A percentile compares a stretch with the other conserved stretches of the same genome.
Evolutionary conservation across 2,888 invertebrate species (phyloP).

Genomic region (Exocentrus adspersus): DNA sequence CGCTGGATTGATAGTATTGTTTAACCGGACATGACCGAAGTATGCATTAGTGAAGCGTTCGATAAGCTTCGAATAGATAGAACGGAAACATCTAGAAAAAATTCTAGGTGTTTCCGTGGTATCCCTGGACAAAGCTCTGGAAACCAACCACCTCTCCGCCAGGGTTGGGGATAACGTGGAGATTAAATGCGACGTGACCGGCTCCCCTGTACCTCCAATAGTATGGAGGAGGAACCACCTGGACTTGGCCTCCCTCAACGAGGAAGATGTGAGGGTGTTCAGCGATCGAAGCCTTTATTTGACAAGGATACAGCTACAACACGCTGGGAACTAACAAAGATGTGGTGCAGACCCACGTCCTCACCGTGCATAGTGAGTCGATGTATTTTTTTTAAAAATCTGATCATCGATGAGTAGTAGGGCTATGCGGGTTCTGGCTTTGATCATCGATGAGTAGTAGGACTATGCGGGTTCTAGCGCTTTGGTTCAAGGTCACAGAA

Average conservation of each 20-base stretch:
- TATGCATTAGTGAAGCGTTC: too few species aligned
- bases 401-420: too few species aligned
- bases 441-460: too few species aligned
- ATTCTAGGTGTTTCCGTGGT: conserved; percentile 77
- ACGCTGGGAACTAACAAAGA: conserved; percentile 81
- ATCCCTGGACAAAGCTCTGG: conserved; percentile 76
- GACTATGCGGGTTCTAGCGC: too few species aligned
- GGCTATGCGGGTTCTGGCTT: too few species aligned
- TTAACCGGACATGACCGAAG: too few species aligned
- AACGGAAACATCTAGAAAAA: too few species aligned
- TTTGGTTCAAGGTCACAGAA: too few species aligned
- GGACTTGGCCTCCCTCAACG: conserved; percentile 70
- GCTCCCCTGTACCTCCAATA: conserved; percentile 75
- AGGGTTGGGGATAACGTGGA: conserved; percentile 81
- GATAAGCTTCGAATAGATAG: too few species aligned
- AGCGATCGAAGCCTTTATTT: conserved; percentile 80
- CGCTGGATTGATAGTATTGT: too few species aligned
- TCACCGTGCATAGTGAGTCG: conserved; percentile 78
- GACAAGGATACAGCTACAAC: conserved; percentile 76
- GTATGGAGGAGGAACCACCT: conserved; percentile 77
- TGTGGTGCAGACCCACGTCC: conserved; percentile 78
- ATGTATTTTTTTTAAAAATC: too few species aligned
- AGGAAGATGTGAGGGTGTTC: conserved; percentile 74
- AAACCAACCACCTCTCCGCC: conserved; percentile 75
- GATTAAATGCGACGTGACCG: conserved; percentile 80